A percentile compares a stretch with the other conserved stretches of the same genome.
Evolutionary conservation across 2,888 invertebrate species (phyloP).

Genomic region (Erannis defoliaria): DNA sequence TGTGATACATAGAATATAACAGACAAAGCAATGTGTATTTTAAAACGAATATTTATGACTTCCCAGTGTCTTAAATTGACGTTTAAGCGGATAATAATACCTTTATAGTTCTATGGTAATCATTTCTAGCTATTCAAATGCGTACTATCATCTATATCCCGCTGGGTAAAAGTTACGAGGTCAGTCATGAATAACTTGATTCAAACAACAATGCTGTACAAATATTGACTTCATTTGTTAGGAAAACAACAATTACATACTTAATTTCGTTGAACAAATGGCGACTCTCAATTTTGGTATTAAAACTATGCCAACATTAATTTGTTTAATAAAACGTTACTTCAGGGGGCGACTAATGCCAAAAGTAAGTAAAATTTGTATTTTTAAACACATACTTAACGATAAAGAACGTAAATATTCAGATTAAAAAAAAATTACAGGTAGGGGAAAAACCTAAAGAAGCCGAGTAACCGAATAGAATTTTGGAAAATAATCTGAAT

Average conservation of each 20-base stretch:
- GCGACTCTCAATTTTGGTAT: slow-evolving; percentile 24
- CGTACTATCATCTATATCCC: slow-evolving; percentile 20
- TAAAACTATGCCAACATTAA: slow-evolving; percentile 45
- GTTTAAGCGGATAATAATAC: not conserved
- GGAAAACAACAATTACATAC: slow-evolving; percentile 60
- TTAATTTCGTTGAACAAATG: slow-evolving; percentile 62
- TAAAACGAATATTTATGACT: slow-evolving; percentile 7
- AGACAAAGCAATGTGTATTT: not conserved
- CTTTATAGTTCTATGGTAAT: slow-evolving; percentile 2
- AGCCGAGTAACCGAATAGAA: too few relatives aligned
- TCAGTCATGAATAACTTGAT: slow-evolving; percentile 45
- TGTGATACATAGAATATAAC: not conserved
- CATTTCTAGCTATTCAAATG: slow-evolving; percentile 17
- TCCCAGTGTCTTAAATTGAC: slow-evolving; percentile 11
- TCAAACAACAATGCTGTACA: slow-evolving; percentile 51
- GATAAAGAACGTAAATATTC: too few relatives aligned
- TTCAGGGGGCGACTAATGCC: not conserved
- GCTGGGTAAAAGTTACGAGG: slow-evolving; percentile 26
- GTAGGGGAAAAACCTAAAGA: too few relatives aligned
- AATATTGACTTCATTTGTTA: slow-evolving; percentile 51
- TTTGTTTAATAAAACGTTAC: slow-evolving; percentile 59
- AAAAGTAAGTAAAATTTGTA: too few relatives aligned
- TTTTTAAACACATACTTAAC: too few relatives aligned
- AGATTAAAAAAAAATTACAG: too few relatives aligned
- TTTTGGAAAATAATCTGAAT: too few relatives aligned